Conservation (phyloP, 2,113 vertebrate species). For the Tetrax tetrax region DNA sequence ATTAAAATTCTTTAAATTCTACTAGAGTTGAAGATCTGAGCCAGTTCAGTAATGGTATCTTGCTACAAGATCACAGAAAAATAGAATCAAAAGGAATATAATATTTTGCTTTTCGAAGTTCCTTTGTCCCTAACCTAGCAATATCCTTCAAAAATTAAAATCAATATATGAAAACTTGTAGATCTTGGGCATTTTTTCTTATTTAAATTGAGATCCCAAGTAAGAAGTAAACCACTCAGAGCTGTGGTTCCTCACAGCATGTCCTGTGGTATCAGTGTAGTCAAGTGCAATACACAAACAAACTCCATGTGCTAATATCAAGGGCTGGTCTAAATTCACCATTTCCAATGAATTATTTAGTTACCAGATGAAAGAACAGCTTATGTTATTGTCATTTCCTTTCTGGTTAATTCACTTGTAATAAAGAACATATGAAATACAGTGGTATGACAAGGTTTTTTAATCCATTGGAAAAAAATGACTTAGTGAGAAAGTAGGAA, state of each 20-base stretch:
- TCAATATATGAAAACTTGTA: neutral
- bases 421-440: neutral
- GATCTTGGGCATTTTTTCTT: neutral
- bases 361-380: neutral
- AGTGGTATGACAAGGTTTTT: neutral
- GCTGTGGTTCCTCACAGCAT: neutral
- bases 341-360: neutral
- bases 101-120: neutral
- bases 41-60: neutral
- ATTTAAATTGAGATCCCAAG: neutral
- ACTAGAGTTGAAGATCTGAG: neutral
- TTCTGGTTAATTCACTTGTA: neutral
- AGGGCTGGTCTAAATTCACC: neutral
- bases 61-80: neutral
- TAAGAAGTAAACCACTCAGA: neutral
- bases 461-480: neutral
- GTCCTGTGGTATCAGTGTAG: neutral
- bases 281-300: neutral
- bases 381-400: neutral
- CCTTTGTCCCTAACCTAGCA: neutral
- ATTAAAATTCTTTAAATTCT: neutral
- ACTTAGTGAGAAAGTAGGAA: neutral
- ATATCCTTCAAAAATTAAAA: neutral
- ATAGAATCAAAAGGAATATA: neutral
- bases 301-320: neutral